These are phyloP conservation scores for Tenthredo notha DNA, from an alignment of 2,888 invertebrate species.

Conservation along the genomic window DNA sequence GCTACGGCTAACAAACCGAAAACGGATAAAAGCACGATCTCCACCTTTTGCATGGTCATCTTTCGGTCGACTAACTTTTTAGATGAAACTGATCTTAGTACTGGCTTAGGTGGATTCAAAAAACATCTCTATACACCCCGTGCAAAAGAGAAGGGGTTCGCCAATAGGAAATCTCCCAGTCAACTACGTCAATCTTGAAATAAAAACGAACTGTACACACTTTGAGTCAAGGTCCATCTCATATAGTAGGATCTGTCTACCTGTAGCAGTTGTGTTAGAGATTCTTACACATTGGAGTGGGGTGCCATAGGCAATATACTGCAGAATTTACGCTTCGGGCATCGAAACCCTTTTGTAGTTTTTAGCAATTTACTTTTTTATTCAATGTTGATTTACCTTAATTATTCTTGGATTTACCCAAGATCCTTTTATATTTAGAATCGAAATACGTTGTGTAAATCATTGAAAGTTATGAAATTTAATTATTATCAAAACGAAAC, in stretches of 20 bases:
- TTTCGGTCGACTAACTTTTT: constrained; percentile 64
- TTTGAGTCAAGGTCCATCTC: constrained; percentile 50
- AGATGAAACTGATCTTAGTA: constrained; percentile 49
- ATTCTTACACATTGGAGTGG: background rate
- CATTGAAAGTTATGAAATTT: background rate
- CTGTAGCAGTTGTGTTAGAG: background rate
- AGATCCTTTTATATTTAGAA: background rate
- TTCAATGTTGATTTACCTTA: background rate
- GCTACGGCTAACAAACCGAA: constrained; percentile 56
- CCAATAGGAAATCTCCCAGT: constrained; percentile 38
- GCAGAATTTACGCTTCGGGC: background rate
- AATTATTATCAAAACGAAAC: background rate
- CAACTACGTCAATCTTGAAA: constrained; percentile 35
- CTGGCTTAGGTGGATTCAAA: constrained; percentile 43
- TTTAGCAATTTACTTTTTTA: background rate
- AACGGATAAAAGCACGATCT: constrained; percentile 60
- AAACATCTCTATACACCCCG: constrained; percentile 52
- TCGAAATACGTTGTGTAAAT: background rate
- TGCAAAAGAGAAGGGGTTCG: constrained; percentile 51
- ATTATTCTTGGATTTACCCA: constrained; percentile 2
- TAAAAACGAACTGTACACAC: constrained; percentile 44
- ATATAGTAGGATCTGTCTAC: constrained; percentile 22
- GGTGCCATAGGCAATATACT: constrained; percentile 5
- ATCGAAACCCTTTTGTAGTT: background rate
- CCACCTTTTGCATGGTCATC: constrained; percentile 66